Evolutionary conservation across 92 coral and sea anemone genomes (phyloP), one percentile per base, ranked within the genome.

Genomic region (Heliopora coerulea): DNA sequence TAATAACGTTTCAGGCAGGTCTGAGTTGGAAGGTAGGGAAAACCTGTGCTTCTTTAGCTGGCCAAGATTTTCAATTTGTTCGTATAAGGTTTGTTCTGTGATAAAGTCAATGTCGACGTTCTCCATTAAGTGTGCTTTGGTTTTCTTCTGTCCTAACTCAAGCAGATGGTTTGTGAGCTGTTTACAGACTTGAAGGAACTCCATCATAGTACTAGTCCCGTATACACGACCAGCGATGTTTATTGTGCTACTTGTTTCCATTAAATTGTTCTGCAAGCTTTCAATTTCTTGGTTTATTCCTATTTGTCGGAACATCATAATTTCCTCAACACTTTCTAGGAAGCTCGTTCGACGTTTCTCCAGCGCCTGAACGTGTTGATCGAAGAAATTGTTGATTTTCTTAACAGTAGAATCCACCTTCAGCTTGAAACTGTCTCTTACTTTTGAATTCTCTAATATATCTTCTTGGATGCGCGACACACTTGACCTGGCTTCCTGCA

Each of bases 251-350:
- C 57, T 70, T n/a, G 77, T 70, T 54, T 70, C 77, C 11, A 70
- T 49, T 26, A 70, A 70, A 33, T 54, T 70, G 54, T 70, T 70
- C 77, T 70, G 77, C 19, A 70, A 54, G 23, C 63, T 29, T 7
- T 70, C 77, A 32, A 70, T 70, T n/a, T 70, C 77, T 70, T 70
- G 77, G 77, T 70, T 70, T 0, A 70, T 70, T 18, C 77, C 77
- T n/a, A 70, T 70, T 19, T 70, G 49, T 1, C 77, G 77, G 50
- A 70, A 70, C 34, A 52, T 70, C 77, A 70, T 29, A 31, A 70
- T 70, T 21, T 70, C 77, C 35, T 70, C 77, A 5, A 70, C 77
- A 23, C 49, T 70, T 70, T 70, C 77, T 26, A 70, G 49, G 35
- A 70, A 70, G 63, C 39, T 30, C 26, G 50, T 54, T 7, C 77